Evolutionary conservation across 2,113 vertebrate species (phyloP), one percentile per base, ranked within the genome.

Genomic region (Channa maculata): DNA sequence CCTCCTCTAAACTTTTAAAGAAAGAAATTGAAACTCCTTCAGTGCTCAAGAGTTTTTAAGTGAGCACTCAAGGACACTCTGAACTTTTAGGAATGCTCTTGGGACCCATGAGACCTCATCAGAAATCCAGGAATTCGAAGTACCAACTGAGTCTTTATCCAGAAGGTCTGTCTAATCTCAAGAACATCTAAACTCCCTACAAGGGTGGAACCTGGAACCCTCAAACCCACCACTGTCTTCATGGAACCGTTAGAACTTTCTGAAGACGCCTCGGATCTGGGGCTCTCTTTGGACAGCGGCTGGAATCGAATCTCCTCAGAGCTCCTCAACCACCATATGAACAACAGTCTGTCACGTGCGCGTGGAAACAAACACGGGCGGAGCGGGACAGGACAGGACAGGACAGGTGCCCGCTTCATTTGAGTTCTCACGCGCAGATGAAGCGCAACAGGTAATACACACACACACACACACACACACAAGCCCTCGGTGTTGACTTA

Each of bases 401-500:
- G 24, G 24, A 24, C 24, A 24, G 24, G 3, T 41, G 37, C 73
- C 2, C 70, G 51, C 63, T 15, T 37, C 12, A 72, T 36, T 37
- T 44, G 44, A 57, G 15, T 1, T 39, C 34, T 33, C 39, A 6
- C 11, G 36, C 9, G 12, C 6, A 73, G 51, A 39, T 9, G 37
- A n/a, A 58, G 8, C 48, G 33, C 64, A 74, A 66, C 65, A 86
- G 59, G 57, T 67, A 44, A 15, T 6, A 65, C n/a, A 5, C 39
- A 7, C 10, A 33, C 5, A 4, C 1, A n/a, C 14, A 34, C 3
- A 5, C 5, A 3, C 7, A 7, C 24, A 24, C 24, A 24, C 24
- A 60, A 4, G 24, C 10, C 8, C 52, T 14, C 14, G 1, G 8
- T 14, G 13, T 3, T n/a, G 36, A 88, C 90, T 90, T 43, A 91